Percentiles rank a stretch among this genome's conserved stretches.
phyloP scores from a whole-genome alignment of 2,797 vertebrate species.

The Psittacula echo region DNA sequence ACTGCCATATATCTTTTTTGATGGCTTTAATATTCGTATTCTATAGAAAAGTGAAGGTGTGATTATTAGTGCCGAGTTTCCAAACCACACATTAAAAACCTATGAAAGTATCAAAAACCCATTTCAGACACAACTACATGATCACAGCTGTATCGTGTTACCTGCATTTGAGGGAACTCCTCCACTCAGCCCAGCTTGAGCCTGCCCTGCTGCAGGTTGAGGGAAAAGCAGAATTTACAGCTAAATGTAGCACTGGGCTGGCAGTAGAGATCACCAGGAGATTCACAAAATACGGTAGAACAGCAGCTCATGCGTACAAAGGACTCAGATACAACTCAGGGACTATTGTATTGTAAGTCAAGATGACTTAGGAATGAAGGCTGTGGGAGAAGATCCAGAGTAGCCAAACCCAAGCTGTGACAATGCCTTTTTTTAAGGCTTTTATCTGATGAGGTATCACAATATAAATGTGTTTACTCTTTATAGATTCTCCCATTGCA shows the following conservation, averaged over 20 bases:
- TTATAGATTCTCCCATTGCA: neutral
- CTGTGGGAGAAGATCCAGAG: neutral
- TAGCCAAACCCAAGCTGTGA: neutral
- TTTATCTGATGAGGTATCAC: accelerated
- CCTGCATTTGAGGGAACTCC: accelerated
- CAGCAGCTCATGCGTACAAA: neutral
- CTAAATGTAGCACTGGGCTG: accelerated
- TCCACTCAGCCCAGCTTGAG: accelerated
- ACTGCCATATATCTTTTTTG: neutral
- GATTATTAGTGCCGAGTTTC: neutral
- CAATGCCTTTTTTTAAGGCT: neutral
- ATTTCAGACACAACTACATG: neutral
- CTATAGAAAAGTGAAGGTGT: neutral
- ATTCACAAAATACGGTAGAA: accelerated
- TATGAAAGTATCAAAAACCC: neutral
- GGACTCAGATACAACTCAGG: neutral
- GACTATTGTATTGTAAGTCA: neutral
- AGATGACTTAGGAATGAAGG: neutral
- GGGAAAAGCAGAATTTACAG: neutral
- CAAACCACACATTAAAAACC: neutral
- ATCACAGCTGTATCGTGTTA: neutral
- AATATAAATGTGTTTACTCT: neutral
- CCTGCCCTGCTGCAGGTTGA: too few species aligned
- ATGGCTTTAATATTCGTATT: neutral
- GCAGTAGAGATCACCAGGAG: neutral